These are phyloP conservation scores for Leptopilina drosophilae DNA, from an alignment of 2,888 invertebrate genomes.

Conservation along the genomic window DNA sequence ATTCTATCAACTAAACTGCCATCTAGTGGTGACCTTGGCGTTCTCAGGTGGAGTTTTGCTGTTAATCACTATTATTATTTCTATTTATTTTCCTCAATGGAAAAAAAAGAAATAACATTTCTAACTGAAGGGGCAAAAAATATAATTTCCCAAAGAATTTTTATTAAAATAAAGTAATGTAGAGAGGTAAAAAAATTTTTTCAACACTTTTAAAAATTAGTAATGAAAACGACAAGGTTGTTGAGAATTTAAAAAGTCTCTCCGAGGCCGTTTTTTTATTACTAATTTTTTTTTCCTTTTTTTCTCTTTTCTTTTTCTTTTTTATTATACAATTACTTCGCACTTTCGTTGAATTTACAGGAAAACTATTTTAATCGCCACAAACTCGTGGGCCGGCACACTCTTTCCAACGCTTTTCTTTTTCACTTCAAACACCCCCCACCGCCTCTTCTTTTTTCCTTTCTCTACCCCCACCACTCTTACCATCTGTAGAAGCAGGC, in stretches of 20 bases:
- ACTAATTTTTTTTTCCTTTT: conserved; percentile 8
- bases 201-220: background rate
- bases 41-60: too few species aligned
- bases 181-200: background rate
- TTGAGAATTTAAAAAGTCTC: background rate
- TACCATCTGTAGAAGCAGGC: background rate
- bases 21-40: too few species aligned
- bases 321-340: conserved; percentile 58
- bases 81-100: too few species aligned
- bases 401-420: conserved; percentile 47
- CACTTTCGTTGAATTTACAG: conserved; percentile 51
- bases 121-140: too few species aligned
- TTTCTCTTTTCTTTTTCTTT: conserved; percentile 31
- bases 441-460: too few species aligned
- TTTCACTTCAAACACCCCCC: conserved; percentile 12
- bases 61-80: too few species aligned
- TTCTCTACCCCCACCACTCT: conserved; percentile 19
- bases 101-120: too few species aligned
- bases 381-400: conserved; percentile 48
- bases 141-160: too few species aligned
- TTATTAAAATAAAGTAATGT: too few species aligned
- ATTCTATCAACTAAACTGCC: too few species aligned
- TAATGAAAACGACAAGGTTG: conserved; percentile 8
- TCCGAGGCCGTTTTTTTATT: background rate
- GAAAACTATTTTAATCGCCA: conserved; percentile 52